Evolutionary conservation across 1,140 invertebrate genomes (phyloP), one percentile per base, ranked within the genome.

Genomic region (Ceratina australensis): DNA sequence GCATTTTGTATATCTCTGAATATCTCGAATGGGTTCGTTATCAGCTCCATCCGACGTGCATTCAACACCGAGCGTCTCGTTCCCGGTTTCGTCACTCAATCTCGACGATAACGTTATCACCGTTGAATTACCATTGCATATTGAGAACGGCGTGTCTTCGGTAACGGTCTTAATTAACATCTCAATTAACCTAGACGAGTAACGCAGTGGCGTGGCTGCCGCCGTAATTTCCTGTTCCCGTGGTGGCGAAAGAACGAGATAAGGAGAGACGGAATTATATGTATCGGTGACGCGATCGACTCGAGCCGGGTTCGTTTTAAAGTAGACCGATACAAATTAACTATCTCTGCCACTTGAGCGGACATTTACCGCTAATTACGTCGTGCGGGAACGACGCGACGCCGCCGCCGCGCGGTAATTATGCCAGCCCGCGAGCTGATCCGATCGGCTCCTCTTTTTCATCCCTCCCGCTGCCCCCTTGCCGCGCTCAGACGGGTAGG

Each of bases 331-430:
- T 83, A 79, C 80, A 79, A 82, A 83, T 83, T 79, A 75, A 79
- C 76, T 67, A 59, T 75, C 66, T 64, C 81, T 72, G 81, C 63
- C 61, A 59, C 50, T 77, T 67, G 79, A 77, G 24, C 60, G 68
- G 59, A 65, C 66, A 47, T 20, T 74, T 72, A 76, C n/a, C 61
- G 63, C 79, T 85, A 85, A 84, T 85, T 84, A 84, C 83, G 71
- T 69, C 61, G 66, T 65, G 54, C 54, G 56, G 50, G 50, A 3
- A 78, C 65, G 82, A 78, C 61, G 78, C 18, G 33, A 42, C 33
- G 33, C 5, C 5, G 22, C 59, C 33, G 33, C 5, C 5, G 22
- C 59, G 13, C 56, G 69, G 18, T 81, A 84, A 84, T 84, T 84
- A 84, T 72, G 68, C 71, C 57, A 49, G 28, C 68, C 68, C 65